Conservation (phyloP, 2,888 invertebrate genomes). For the Cephus spinipes region DNA sequence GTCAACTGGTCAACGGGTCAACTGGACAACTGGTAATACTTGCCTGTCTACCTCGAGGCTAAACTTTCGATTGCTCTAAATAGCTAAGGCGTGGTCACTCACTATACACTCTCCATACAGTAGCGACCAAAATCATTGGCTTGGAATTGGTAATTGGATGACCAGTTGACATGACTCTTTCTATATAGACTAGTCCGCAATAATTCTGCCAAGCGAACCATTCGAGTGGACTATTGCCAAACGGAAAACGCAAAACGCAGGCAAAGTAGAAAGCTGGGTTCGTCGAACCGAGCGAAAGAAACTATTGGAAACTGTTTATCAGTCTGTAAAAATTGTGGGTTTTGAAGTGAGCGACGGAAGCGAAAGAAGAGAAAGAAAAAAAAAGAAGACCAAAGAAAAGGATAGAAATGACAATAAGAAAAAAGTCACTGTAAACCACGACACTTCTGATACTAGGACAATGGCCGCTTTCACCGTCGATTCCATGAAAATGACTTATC, state of each 20-base stretch:
- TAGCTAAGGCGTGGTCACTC: constrained; percentile 31
- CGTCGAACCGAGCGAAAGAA: background rate
- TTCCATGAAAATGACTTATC: background rate
- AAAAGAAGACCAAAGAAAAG: constrained; percentile 34
- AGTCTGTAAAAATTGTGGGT: constrained; percentile 4
- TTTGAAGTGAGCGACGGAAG: constrained; percentile 13
- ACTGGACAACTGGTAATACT: background rate
- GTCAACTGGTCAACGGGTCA: background rate
- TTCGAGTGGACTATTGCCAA: background rate
- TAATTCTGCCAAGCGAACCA: background rate
- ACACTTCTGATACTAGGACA: constrained; percentile 27
- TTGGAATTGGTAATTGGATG: background rate
- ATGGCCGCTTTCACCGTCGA: constrained; percentile 6
- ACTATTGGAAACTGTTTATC: background rate
- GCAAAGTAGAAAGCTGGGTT: background rate
- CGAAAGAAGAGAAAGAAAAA: constrained; percentile 25
- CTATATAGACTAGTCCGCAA: background rate
- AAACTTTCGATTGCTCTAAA: constrained; percentile 39
- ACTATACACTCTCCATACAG: constrained; percentile 22
- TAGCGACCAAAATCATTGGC: constrained; percentile 17
- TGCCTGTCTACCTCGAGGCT: constrained; percentile 17
- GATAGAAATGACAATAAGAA: constrained; percentile 26
- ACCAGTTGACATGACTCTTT: background rate
- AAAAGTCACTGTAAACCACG: constrained; percentile 24
- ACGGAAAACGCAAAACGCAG: background rate